Conservation (phyloP, 2,888 invertebrate species). For the Hofmannophila pseudospretella region DNA sequence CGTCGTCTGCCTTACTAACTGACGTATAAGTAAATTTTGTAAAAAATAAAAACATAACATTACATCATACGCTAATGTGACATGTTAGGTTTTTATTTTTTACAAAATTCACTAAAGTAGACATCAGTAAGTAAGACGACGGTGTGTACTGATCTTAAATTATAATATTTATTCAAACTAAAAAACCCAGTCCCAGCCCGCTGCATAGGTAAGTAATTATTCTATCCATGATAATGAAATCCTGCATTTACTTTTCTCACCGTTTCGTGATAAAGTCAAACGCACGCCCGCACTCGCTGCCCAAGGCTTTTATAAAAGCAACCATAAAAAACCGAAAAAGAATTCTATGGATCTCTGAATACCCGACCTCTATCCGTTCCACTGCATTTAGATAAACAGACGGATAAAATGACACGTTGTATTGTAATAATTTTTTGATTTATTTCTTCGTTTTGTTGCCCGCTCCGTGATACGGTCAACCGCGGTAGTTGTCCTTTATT, state of each 20-base stretch:
- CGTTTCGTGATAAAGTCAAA: constrained; percentile 4
- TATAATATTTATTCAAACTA: background rate
- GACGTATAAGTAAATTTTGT: too few relatives aligned
- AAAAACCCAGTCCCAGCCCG: background rate
- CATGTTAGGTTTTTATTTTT: too few relatives aligned
- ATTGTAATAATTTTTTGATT: constrained; percentile 65
- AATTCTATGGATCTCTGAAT: constrained; percentile 48
- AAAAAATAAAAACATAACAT: too few relatives aligned
- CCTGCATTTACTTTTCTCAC: constrained; percentile 5
- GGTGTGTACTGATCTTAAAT: too few relatives aligned
- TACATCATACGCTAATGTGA: too few relatives aligned
- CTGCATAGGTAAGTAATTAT: background rate
- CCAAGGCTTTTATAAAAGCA: constrained; percentile 20
- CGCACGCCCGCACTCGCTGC: constrained; percentile 8
- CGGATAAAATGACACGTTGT: constrained; percentile 49
- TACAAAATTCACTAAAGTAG: too few relatives aligned
- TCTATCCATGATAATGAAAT: background rate
- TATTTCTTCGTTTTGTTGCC: constrained; percentile 36
- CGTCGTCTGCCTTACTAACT: too few relatives aligned
- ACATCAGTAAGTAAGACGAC: too few relatives aligned
- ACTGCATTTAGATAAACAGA: constrained; percentile 57
- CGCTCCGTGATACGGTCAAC: constrained; percentile 21
- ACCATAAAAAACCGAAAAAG: constrained; percentile 33
- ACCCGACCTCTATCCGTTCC: constrained; percentile 40
- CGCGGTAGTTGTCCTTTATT: constrained; percentile 67